Evolutionary conservation across 2,888 invertebrate genomes (phyloP), one percentile per base, ranked within the genome.

Genomic region (Phyllotreta striolata): DNA sequence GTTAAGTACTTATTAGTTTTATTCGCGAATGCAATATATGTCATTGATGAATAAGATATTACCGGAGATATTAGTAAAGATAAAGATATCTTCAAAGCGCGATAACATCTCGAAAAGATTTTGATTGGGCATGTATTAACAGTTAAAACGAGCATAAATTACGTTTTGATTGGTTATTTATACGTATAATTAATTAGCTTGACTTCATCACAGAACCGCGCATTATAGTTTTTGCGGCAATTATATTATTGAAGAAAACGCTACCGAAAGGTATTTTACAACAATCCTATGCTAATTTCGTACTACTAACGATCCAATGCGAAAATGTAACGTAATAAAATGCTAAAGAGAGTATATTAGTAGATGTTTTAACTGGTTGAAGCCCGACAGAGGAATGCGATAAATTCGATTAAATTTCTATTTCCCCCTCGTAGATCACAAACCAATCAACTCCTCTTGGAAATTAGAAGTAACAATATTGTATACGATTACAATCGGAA

Each of bases 81-180:
- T 52, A 52, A 52, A 38, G 52, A 52, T 52, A 52, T 52, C 52
- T 52, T 12, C 52, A 39, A 7, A 39, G n/a, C 9, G 41, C 37
- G 52, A 52, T 52, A 52, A 52, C 4, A 52, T 52, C 52, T 52
- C 37, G 14, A 39, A 13, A n/a, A 37, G 37, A 39, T 37, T 52
- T 52, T 52, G 52, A 52, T 52, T 52, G 52, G 52, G 52, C 52
- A 39, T 52, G 52, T 52, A 52, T 52, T 52, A 52, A 52, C 52
- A 39, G 52, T 52, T 52, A 52, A 24, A 52, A 38, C 9, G 38
- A 39, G 3, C 9, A 52, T 52, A 52, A 52, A 52, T 52, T 38
- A 52, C 9, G 38, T 52, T 24, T 52, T 52, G 52, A 52, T 52
- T 52, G 38, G 52, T 52, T 52, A 52, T 52, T 52, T 52, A 52